A percentile compares a stretch with the other conserved stretches of the same genome.
These are phyloP conservation scores for Camelus dromedarius DNA, from an alignment of 2,113 vertebrate species.

Conservation along the genomic window DNA sequence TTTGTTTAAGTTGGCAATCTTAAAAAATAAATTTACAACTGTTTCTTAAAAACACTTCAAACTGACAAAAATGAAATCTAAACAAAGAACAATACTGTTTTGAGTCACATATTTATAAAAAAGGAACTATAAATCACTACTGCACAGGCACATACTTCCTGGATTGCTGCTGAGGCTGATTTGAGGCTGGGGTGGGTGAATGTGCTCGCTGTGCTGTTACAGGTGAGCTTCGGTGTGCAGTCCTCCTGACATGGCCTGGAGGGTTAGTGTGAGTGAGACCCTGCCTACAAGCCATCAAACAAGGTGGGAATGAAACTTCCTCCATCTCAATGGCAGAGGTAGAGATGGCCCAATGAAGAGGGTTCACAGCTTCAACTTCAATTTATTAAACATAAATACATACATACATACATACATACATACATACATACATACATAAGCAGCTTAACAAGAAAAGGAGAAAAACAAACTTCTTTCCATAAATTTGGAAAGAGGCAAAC, in stretches of 20 bases:
- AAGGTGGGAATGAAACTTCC: background rate
- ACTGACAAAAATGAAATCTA: slow-evolving; percentile 18
- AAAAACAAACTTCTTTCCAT: background rate
- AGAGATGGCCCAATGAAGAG: background rate
- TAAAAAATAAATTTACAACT: slow-evolving; percentile 30
- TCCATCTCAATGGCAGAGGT: background rate
- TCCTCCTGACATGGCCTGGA: background rate
- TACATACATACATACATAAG: too few species aligned
- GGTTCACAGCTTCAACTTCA: background rate
- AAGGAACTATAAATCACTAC: background rate
- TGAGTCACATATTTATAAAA: background rate
- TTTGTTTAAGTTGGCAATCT: background rate
- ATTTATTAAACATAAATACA: too few species aligned
- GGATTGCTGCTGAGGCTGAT: background rate
- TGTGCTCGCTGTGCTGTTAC: background rate
- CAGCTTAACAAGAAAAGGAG: background rate
- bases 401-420: too few species aligned
- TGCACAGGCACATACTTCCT: background rate
- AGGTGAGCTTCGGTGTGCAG: background rate
- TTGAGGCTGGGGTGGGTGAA: background rate
- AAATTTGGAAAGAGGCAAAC: background rate
- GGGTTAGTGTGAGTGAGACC: background rate
- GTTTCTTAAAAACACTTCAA: background rate
- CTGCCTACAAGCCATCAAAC: background rate
- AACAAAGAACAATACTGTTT: background rate